Evolutionary conservation across 2,797 vertebrate species (phyloP).

Genomic region (Carapus acus): DNA sequence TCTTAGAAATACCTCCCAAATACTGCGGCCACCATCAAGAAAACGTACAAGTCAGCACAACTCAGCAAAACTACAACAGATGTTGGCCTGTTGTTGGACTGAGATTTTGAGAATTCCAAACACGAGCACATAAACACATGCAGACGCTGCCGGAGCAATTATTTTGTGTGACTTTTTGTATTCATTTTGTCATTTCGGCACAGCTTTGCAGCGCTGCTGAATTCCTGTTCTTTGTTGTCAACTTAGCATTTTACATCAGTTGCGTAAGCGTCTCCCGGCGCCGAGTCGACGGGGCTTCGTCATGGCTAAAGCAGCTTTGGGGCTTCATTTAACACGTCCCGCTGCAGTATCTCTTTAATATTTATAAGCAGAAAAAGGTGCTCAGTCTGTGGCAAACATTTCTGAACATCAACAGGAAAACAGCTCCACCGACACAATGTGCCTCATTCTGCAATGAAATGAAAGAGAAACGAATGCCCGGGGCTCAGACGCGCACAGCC

Average conservation of each 20-base stretch:
- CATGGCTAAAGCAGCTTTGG: conserved; percentile 72
- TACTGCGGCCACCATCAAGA: neutral
- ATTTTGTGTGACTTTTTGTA: conserved; percentile 13
- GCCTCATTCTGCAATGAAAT: no score
- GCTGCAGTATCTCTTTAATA: conserved; percentile 67
- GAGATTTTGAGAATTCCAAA: no score
- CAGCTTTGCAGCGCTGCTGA: conserved; percentile 45
- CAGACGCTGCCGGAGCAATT: no score
- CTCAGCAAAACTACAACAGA: no score
- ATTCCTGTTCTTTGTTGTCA: conserved; percentile 69
- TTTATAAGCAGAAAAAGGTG: conserved; percentile 66
- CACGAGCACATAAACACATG: no score
- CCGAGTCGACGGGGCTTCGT: conserved; percentile 70
- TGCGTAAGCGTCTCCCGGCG: conserved; percentile 78
- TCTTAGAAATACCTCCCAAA: neutral
- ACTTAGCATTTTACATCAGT: conserved; percentile 70
- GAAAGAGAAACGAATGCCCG: no score
- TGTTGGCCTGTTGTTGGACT: no score
- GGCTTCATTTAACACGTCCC: conserved; percentile 73
- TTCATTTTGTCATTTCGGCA: conserved; percentile 48
- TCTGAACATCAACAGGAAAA: conserved; percentile 49
- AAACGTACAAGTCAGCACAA: neutral
- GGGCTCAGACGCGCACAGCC: no score
- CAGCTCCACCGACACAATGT: neutral
- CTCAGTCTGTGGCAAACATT: conserved; percentile 51